These are phyloP conservation scores for Ecliptopera silaceata DNA, from an alignment of 2,888 invertebrate species.

Conservation along the genomic window DNA sequence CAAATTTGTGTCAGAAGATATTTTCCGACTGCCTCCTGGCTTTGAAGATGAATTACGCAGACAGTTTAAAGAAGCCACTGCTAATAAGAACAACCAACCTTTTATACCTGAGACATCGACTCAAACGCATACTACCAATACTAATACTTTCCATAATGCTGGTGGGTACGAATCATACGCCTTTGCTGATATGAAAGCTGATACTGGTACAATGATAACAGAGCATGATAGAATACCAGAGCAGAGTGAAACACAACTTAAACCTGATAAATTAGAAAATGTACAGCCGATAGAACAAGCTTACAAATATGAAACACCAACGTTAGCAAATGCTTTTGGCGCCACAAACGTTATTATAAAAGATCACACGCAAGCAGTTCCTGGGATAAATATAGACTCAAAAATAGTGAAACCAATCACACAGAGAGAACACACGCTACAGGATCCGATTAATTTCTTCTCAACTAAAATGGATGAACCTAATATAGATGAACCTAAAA, in stretches of 20 bases:
- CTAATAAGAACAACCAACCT: conserved; percentile 23
- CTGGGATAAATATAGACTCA: not conserved
- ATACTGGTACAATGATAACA: not conserved
- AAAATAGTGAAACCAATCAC: conserved; percentile 18
- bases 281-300: not conserved
- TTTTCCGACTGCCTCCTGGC: conserved; percentile 61
- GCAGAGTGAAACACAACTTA: not conserved
- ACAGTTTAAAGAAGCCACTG: conserved; percentile 30
- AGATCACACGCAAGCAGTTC: conserved; percentile 16
- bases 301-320: not conserved
- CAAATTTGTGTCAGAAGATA: not conserved
- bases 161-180: conserved; percentile 15
- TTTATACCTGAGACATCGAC: conserved; percentile 55
- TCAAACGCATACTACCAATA: conserved; percentile 47
- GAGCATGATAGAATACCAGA: not conserved
- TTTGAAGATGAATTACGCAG: conserved; percentile 64
- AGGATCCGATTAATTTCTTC: conserved; percentile 63
- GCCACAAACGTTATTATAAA: conserved; percentile 9
- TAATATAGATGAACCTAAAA: conserved; percentile 21
- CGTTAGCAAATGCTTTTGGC: conserved; percentile 10
- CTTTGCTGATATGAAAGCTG: conserved; percentile 1
- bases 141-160: conserved; percentile 36
- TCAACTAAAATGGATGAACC: conserved; percentile 36
- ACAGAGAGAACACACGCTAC: conserved; percentile 44
- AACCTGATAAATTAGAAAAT: not conserved